These are phyloP conservation scores for Polyommatus iphigenia DNA, from an alignment of 2,888 invertebrate genomes.

Conservation along the genomic window DNA sequence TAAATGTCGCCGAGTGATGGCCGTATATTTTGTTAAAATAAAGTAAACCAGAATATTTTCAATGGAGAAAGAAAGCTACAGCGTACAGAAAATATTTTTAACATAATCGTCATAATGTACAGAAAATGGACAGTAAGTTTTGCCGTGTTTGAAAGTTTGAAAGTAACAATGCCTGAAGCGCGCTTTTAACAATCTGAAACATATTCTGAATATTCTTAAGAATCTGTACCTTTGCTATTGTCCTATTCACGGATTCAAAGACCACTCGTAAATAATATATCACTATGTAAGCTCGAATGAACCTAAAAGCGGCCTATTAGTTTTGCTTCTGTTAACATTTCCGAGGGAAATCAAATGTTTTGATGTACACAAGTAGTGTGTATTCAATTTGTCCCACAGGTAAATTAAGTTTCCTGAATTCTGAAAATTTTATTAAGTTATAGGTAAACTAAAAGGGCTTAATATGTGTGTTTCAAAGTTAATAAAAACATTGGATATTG, in stretches of 20 bases:
- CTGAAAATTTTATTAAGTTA: background rate
- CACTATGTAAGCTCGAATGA: slow-evolving; percentile 10
- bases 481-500: no score
- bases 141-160: background rate
- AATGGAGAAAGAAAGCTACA: no score
- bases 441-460: background rate
- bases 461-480: no score
- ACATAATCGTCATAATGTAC: background rate
- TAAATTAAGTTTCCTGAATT: background rate
- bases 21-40: no score
- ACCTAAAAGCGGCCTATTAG: slow-evolving; percentile 7
- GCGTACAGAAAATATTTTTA: background rate
- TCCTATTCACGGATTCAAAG: slow-evolving; percentile 24
- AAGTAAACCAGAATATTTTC: no score
- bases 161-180: slow-evolving; percentile 3
- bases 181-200: slow-evolving; percentile 19
- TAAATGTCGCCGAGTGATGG: no score
- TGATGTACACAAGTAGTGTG: background rate
- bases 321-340: background rate
- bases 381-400: background rate
- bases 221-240: background rate
- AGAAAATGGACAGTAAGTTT: background rate
- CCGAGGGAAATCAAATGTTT: slow-evolving; percentile 8
- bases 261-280: slow-evolving; percentile 15
- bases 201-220: slow-evolving; percentile 18